Base-by-base conservation (phyloP, 2,888 invertebrate genomes). In the Crossocerus cetratus region DNA sequence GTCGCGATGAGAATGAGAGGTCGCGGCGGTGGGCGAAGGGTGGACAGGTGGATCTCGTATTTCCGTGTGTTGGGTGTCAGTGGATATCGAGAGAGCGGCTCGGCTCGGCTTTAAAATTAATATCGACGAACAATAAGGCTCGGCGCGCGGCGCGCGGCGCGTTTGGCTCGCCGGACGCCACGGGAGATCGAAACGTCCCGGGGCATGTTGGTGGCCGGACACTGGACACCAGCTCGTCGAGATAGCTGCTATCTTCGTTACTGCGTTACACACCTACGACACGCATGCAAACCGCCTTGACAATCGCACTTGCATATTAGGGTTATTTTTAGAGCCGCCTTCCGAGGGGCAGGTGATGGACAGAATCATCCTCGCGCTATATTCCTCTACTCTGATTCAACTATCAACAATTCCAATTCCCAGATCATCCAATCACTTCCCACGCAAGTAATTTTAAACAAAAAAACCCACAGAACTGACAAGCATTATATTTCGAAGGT, bases 211-310 rank as follows among this genome's bases (percentile, higher is more conserved):
- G 83, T 85, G 83, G 81, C 74, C 81, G 86, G 32, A 76, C 76
- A 86, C 56, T 69, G 63, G 85, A 86, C 72, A 84, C 85, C 82
- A 16, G 70, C 72, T 76, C 77, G 67, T 65, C 79, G 79, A 84
- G 85, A 86, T 86, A 86, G 81, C 80, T 62, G 72, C 74, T 86
- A 86, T 86, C 84, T 81, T 79, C 67, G 81, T 67, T 74, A n/a
- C 69, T 49, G 56, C 72, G 73, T 72, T 78, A 77, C 71, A 56
- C 66, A 49, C 64, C 69, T 21, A 68, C 65, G 54, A 66, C 55
- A 42, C 72, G 63, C 61, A 44, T 61, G 49, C 49, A 16, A 49
- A 16, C 14, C n/a, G 16, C 49, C 49, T 16, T 16, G 49, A 61
- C 67, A 66, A 49, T 69, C 74, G 60, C 32, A 77, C 57, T 44